Conservation (phyloP, 2,888 invertebrate genomes). For the Liodrosophila aerea region DNA sequence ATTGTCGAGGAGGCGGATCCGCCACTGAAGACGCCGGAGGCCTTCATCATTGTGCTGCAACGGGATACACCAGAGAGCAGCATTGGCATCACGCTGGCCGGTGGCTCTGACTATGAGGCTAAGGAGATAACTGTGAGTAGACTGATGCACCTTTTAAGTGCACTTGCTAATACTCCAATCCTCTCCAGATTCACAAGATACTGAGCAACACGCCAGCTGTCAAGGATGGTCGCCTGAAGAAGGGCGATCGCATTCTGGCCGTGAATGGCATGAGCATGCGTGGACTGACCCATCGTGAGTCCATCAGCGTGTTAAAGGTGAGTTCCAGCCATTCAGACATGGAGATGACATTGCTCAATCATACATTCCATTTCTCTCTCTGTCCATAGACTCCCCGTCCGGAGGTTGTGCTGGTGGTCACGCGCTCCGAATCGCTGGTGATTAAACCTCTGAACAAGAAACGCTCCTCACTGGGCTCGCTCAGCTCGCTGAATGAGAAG, state of each 20-base stretch:
- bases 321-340: conserved; percentile 4
- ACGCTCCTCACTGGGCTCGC: conserved; percentile 81
- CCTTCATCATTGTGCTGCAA: conserved; percentile 86
- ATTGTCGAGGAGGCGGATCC: conserved; percentile 87
- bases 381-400: conserved; percentile 88
- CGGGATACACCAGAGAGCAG: conserved; percentile 88
- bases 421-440: conserved; percentile 83
- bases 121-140: conserved; percentile 92
- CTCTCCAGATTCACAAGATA: conserved; percentile 91
- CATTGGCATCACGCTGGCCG: conserved; percentile 93
- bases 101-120: conserved; percentile 94
- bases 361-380: too few species aligned
- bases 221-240: conserved; percentile 91
- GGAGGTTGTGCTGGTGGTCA: conserved; percentile 90
- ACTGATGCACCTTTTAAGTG: too few species aligned
- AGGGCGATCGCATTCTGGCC: conserved; percentile 93
- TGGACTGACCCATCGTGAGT: conserved; percentile 93
- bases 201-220: conserved; percentile 93
- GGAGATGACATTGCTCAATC: too few species aligned
- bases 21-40: conserved; percentile 85
- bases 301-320: conserved; percentile 93
- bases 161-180: not conserved
- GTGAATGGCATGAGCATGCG: conserved; percentile 93
- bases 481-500: conserved; percentile 82
- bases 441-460: conserved; percentile 81